Conservation (phyloP, 2,888 invertebrate species). For the Prenolepis imparis region DNA sequence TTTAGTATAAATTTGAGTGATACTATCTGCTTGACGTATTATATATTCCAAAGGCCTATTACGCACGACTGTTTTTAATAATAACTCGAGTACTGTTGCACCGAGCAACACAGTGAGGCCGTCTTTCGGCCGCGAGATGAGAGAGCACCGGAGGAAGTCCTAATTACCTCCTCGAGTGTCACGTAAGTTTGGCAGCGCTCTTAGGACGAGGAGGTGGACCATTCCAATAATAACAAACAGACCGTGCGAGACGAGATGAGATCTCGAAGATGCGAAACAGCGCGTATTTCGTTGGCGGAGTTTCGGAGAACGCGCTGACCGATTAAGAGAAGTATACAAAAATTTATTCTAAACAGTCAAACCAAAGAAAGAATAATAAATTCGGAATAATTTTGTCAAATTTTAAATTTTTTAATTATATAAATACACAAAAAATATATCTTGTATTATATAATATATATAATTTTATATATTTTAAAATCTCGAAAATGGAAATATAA, state of each 20-base stretch:
- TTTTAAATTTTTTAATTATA: neutral
- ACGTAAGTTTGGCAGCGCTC: conserved; percentile 78
- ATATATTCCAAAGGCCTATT: conserved; percentile 35
- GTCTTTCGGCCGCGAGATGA: conserved; percentile 30
- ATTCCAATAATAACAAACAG: conserved; percentile 81
- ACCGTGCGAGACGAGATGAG: conserved; percentile 63
- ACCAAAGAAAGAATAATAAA: neutral
- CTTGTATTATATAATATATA: too few species aligned
- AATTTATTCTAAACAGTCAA: conserved; percentile 32
- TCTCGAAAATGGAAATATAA: neutral
- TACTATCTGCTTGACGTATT: conserved; percentile 21
- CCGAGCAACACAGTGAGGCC: conserved; percentile 46
- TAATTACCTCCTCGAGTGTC: conserved; percentile 76
- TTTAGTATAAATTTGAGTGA: conserved; percentile 14
- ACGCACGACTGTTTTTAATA: conserved; percentile 58
- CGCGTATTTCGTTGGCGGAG: conserved; percentile 60
- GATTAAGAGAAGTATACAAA: conserved; percentile 35
- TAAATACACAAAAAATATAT: neutral
- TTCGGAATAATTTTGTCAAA: neutral
- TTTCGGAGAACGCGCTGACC: conserved; percentile 58
- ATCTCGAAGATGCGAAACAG: conserved; percentile 63
- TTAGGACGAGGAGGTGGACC: conserved; percentile 72
- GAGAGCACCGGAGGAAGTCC: conserved; percentile 66
- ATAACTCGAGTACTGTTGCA: conserved; percentile 54
- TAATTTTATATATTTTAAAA: neutral